Conservation (phyloP, 2,113 vertebrate species). For the Aptenodytes patagonicus region DNA sequence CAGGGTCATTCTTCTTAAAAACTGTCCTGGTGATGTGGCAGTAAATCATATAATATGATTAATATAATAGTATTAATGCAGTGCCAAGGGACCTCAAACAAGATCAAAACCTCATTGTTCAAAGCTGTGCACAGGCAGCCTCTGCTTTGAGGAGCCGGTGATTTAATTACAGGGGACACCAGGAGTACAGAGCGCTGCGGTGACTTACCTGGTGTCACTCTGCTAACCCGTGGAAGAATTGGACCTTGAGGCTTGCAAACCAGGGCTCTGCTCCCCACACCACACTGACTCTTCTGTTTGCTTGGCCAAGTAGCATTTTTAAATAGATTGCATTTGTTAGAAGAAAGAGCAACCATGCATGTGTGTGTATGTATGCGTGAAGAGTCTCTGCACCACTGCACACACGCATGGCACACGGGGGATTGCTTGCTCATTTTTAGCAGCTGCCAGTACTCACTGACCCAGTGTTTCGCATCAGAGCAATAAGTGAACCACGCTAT, state of each 20-base stretch:
- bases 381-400: not conserved
- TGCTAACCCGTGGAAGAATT: not conserved
- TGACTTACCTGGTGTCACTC: not conserved
- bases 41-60: not conserved
- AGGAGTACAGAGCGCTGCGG: not conserved
- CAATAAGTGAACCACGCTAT: not conserved
- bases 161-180: constrained; percentile 24
- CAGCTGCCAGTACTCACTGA: not conserved
- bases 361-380: rapidly evolving
- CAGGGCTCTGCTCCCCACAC: not conserved
- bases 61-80: not conserved
- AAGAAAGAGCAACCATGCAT: rapidly evolving
- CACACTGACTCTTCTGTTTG: not conserved
- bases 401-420: not conserved
- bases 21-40: not conserved
- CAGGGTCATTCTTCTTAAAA: not conserved
- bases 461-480: rapidly evolving
- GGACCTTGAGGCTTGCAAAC: not conserved
- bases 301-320: not conserved
- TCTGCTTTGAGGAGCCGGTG: not conserved
- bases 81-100: not conserved
- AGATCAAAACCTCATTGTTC: constrained; percentile 13
- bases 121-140: not conserved
- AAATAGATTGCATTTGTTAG: not conserved
- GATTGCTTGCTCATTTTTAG: not conserved